Base-by-base conservation (phyloP, 2,797 vertebrate species). In the Alca torda region DNA sequence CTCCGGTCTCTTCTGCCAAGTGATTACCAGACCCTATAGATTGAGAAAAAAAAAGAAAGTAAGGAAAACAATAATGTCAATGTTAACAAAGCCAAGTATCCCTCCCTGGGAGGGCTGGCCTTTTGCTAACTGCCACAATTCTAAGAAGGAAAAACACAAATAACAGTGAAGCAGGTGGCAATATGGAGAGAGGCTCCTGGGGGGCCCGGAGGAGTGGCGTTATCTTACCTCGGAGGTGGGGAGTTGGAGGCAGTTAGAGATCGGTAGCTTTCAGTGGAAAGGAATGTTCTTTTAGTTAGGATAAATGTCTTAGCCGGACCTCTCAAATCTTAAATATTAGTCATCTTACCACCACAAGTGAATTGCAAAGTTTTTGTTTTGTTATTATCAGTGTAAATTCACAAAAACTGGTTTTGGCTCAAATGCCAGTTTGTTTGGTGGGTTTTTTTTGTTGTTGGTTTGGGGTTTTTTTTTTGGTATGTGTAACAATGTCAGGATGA, bases 1-100 rank as follows among this genome's bases (percentile, higher is more conserved):
- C 43, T 68, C 43, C 28, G 6, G 15, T 6, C 17, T 67, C 16
- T 41, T 35, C 67, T 79, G 43, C 45, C 33, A 13, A 56, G 59
- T 0, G 1, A 11, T 7, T 63, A 23, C 20, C 26, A 48, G 21
- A 70, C 63, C 30, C 19, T 26, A 10, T 2, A 4, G 5, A 11
- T 0, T 33, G 28, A 13, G 28, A 33, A 60, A 65, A 79, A 37
- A 37, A 61, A 60, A 51, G 41, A 10, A 56, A 5, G 31, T 26
- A 37, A 87, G n/a, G 25, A 78, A 84, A 70, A 16, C 28, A 28
- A 1, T 51, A 37, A 41, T 73, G 64, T 60, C 41, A 11, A 2
- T 43, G 21, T 56, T 86, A 60, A 20, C 11, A 43, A 39, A 78
- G 61, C 41, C 85, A 84, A n/a, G 33, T 43, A 56, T 30, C 45